These are phyloP conservation scores for Gila orcuttii DNA, from an alignment of 2,113 vertebrate genomes.

Conservation along the genomic window DNA sequence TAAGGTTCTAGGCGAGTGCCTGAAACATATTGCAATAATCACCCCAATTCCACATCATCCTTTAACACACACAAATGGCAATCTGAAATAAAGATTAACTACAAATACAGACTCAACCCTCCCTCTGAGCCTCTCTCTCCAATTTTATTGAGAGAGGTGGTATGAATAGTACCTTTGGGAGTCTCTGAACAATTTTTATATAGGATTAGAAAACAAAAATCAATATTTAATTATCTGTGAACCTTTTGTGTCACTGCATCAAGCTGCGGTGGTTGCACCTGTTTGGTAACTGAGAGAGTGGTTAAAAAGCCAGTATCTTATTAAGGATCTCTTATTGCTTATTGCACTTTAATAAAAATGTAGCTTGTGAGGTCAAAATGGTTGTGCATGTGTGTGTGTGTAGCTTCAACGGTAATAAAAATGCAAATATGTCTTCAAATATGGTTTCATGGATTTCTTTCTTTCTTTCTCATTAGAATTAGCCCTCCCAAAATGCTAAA, in stretches of 20 bases:
- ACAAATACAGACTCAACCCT: constrained; percentile 37
- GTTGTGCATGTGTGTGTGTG: constrained; percentile 6
- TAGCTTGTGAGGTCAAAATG: constrained; percentile 16
- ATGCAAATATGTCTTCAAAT: constrained; percentile 50
- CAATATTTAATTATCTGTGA: constrained; percentile 99
- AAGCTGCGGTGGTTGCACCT: constrained; percentile 57
- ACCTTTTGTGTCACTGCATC: constrained; percentile 98
- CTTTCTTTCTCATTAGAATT: too few species aligned
- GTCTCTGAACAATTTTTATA: constrained; percentile 94
- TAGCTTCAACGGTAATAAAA: not conserved
- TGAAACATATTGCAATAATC: constrained; percentile 41
- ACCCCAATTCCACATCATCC: constrained; percentile 25
- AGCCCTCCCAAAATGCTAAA: too few species aligned
- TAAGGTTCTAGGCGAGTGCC: constrained; percentile 34
- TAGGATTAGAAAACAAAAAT: constrained; percentile 99
- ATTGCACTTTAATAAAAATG: constrained; percentile 41
- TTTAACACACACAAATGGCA: constrained; percentile 47
- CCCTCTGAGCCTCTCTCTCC: constrained; percentile 54
- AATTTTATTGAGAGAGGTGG: constrained; percentile 51
- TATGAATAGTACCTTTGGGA: constrained; percentile 53
- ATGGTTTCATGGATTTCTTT: not conserved
- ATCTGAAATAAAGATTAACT: constrained; percentile 56
- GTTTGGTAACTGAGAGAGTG: constrained; percentile 38
- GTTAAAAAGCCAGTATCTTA: constrained; percentile 48
- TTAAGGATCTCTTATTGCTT: constrained; percentile 38